Percentiles rank a stretch among this genome's conserved stretches.
phyloP scores from a whole-genome alignment of 2,113 vertebrate genomes.

The Equus przewalskii region DNA sequence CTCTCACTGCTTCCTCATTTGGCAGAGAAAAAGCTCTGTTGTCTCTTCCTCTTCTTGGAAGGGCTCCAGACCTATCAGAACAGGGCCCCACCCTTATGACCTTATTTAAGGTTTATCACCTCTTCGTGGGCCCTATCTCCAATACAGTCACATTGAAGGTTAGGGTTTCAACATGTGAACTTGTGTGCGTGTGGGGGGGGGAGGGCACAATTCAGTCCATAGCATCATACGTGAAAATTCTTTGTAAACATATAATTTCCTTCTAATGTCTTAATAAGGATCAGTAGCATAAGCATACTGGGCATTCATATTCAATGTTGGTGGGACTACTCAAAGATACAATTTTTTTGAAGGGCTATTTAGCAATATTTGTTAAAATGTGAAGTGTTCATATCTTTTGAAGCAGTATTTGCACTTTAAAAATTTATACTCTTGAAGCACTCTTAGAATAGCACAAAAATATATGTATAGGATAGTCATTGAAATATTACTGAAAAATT shows the following conservation, averaged over 20 bases:
- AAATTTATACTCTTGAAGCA: background rate
- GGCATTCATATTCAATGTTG: background rate
- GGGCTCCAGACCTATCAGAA: background rate
- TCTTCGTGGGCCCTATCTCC: background rate
- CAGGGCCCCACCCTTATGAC: background rate
- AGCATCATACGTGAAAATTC: background rate
- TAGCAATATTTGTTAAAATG: background rate
- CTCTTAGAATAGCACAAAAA: background rate
- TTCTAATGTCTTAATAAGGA: background rate
- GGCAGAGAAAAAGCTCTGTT: background rate
- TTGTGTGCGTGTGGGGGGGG: background rate
- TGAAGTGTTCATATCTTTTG: background rate
- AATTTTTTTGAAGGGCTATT: background rate
- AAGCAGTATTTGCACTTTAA: constrained; percentile 17
- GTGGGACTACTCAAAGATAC: background rate
- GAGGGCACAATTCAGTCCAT: background rate
- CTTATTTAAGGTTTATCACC: background rate
- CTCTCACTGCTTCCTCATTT: background rate
- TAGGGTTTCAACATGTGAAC: background rate
- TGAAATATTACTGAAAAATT: background rate
- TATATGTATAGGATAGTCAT: background rate
- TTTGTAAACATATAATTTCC: background rate
- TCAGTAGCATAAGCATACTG: background rate
- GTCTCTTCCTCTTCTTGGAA: background rate
- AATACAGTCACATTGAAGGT: background rate